phyloP scores from a whole-genome alignment of 2,113 vertebrate species.

The Chaetodon auriga region DNA sequence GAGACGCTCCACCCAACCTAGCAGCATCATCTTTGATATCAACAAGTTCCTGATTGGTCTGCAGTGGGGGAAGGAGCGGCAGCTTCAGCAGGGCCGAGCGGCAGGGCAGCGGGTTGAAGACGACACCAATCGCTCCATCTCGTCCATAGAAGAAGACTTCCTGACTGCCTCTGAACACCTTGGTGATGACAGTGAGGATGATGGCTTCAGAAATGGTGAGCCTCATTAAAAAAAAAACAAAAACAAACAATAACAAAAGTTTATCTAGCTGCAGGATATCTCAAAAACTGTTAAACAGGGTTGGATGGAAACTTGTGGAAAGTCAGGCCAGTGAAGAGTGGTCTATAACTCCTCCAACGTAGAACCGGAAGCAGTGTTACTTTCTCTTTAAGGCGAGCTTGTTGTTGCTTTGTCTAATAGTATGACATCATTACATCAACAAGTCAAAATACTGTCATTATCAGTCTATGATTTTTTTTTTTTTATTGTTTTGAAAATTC shows the following conservation, averaged over 20 bases:
- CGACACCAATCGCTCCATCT: slow-evolving; percentile 95
- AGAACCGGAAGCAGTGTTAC: no score
- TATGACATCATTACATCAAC: no score
- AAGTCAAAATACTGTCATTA: no score
- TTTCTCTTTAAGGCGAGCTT: no score
- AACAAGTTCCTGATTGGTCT: slow-evolving; percentile 97
- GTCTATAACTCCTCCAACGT: no score
- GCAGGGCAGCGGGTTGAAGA: slow-evolving; percentile 87
- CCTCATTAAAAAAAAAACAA: no score
- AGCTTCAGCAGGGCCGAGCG: slow-evolving; percentile 82
- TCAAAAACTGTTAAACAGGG: not conserved
- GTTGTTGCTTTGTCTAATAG: no score
- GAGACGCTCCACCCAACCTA: slow-evolving; percentile 82
- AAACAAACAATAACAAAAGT: no score
- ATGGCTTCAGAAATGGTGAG: slow-evolving; percentile 89
- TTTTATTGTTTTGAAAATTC: no score
- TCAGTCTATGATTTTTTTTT: no score
- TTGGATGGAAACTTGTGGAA: not conserved
- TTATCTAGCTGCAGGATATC: not conserved
- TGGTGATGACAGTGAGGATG: slow-evolving; percentile 93
- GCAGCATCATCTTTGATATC: slow-evolving; percentile 93
- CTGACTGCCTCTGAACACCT: slow-evolving; percentile 95
- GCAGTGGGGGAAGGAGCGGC: slow-evolving; percentile 90
- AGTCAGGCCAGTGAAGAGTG: not conserved
- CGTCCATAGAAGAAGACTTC: slow-evolving; percentile 97